These are phyloP conservation scores for Drosophila kambysellisi DNA, from an alignment of 2,888 invertebrate species.

Conservation along the genomic window DNA sequence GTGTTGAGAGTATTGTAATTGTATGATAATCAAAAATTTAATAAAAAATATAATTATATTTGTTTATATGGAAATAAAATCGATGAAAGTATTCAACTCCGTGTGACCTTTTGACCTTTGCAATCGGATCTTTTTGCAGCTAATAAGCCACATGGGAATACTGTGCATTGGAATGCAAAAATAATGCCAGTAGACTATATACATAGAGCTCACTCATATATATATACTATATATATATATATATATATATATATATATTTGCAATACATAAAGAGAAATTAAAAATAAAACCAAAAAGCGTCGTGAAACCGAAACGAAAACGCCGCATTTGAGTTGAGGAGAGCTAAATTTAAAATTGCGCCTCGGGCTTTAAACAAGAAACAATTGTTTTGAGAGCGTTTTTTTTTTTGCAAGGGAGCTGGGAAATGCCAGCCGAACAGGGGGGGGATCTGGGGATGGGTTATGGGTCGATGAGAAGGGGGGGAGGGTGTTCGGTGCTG, in stretches of 20 bases:
- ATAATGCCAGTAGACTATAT: constrained; percentile 4
- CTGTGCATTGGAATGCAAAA: constrained; percentile 22
- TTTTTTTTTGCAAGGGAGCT: constrained; percentile 46
- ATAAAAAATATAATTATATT: background rate
- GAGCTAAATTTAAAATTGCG: constrained; percentile 65
- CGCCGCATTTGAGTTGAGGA: constrained; percentile 28
- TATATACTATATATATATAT: background rate
- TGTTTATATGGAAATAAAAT: background rate
- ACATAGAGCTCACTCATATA: background rate
- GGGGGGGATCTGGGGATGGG: background rate
- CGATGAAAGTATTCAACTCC: background rate
- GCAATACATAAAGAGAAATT: background rate
- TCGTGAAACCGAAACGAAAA: constrained; percentile 44
- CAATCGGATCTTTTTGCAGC: constrained; percentile 19
- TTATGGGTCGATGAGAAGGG: background rate
- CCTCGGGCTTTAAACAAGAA: constrained; percentile 66
- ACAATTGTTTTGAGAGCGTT: constrained; percentile 67
- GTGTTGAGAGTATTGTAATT: background rate
- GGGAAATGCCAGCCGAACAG: constrained; percentile 18
- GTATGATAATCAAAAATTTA: background rate
- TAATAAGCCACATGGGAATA: constrained; percentile 39
- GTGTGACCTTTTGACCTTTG: constrained; percentile 35
- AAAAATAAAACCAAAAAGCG: constrained; percentile 4
- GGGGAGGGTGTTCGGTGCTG: background rate
- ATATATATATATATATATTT: background rate